Percentiles rank a stretch among this genome's conserved stretches.
phyloP scores from a whole-genome alignment of 30 jellyfish, hydroid and myxozoan genomes.

The Rhopilema esculentum region DNA sequence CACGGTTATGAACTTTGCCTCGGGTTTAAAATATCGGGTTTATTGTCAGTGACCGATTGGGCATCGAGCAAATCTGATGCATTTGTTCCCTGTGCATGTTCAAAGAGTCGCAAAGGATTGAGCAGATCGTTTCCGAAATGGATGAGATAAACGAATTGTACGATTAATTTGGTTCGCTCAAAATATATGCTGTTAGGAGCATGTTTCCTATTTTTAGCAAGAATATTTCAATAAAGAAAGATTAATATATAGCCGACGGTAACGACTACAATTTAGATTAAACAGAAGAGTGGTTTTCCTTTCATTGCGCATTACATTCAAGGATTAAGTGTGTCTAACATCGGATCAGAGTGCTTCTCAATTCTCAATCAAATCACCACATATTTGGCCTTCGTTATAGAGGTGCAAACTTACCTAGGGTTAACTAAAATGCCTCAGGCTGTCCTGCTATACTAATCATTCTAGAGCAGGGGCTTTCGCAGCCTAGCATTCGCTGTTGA shows the following conservation, averaged over 20 bases:
- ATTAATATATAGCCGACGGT: conserved; percentile 23
- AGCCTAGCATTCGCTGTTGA: background rate
- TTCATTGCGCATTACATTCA: conserved; percentile 31
- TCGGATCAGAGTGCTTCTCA: background rate
- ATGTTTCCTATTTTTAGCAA: conserved; percentile 16
- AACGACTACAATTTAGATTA: conserved; percentile 3
- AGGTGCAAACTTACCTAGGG: background rate
- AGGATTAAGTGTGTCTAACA: conserved; percentile 31
- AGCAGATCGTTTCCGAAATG: too few relatives aligned
- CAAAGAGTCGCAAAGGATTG: too few relatives aligned
- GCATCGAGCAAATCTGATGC: too few relatives aligned
- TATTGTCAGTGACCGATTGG: too few relatives aligned
- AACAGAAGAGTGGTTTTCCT: conserved; percentile 47
- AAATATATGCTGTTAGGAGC: background rate
- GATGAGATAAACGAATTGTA: background rate
- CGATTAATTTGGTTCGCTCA: background rate
- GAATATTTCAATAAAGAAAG: conserved; percentile 14
- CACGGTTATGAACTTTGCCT: background rate
- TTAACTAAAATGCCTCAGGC: background rate
- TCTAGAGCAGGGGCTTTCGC: too few relatives aligned
- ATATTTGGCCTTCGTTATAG: conserved; percentile 16
- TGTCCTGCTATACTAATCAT: background rate
- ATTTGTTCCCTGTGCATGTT: too few relatives aligned
- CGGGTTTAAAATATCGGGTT: background rate
- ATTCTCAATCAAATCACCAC: conserved; percentile 21